Evolutionary conservation across 2,888 invertebrate species (phyloP), one percentile per base, ranked within the genome.

Genomic region (Oligia strigilis): DNA sequence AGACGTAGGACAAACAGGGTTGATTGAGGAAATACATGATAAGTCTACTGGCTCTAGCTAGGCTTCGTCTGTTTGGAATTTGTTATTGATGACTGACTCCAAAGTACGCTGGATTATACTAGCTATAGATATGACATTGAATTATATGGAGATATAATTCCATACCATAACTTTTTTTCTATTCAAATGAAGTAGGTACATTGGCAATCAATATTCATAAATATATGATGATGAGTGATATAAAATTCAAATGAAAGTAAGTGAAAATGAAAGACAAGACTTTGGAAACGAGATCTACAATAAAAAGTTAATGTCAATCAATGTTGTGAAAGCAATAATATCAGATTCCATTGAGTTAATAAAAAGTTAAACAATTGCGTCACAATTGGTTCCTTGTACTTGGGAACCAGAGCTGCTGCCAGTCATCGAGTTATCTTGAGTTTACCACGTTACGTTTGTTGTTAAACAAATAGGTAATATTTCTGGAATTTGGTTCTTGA

Each of bases 321-420:
- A 80, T 80, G 69, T 55, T 70, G 86, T 88, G 90, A 90, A 89
- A 90, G 89, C 82, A 66, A 77, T 83, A 78, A 82, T 89, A 89
- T 87, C 83, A 64, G 79, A 86, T 89, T 87, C 83, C 84, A 81
- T 82, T 29, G 81, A 65, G 65, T 73, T 65, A 29, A 80, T 80
- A 89, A 90, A 89, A 84, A 88, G 80, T 88, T 78, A 78, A 85
- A 88, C 83, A 87, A 87, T 88, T 79, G 75, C 85, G 73, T 85
- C 83, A 83, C 78, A 82, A 80, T 83, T 58, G 76, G 81, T 84
- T 87, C 84, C 88, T 82, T 60, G 72, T 71, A 76, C 78, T 80
- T 85, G 88, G 66, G 87, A 88, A 88, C 60, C 74, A 80, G 86
- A 77, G 71, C 76, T 83, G 19, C 65, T 80, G 80, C 80, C 81